Evolutionary conservation across 2,888 invertebrate species (phyloP), one percentile per base, ranked within the genome.

Genomic region (Aleiodes alternator): DNA sequence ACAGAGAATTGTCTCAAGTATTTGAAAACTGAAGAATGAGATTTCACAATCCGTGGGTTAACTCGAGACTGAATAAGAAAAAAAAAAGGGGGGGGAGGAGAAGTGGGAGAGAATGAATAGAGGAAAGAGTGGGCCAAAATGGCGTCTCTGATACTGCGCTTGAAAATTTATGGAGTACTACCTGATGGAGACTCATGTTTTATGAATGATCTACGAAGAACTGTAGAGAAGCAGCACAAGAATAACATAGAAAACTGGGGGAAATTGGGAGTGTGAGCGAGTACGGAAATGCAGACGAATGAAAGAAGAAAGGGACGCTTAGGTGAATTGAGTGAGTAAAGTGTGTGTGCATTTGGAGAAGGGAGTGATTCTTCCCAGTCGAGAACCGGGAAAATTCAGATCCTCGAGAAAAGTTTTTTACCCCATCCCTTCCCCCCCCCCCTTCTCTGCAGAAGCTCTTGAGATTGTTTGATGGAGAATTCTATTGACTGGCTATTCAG

Each of bases 141-240:
- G 81, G 80, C 79, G 80, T 76, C 72, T 53, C 57, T 57, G 57
- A 61, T 61, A 61, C 31, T 72, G 50, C 16, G 81, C 81, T 84
- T 81, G 83, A 81, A 86, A 86, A 86, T 87, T 85, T 85, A 86
- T 86, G 78, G 82, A 84, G 77, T 81, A 80, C 80, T 78, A 81
- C 73, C 81, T 82, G 83, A 86, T 84, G 81, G 84, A 84, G 82
- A 80, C 85, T 87, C 86, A 86, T 87, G 86, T 85, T 86, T 87
- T 86, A 87, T 85, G 84, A 86, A 86, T 84, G 84, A 85, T 82
- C 78, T 23, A 81, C 69, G 73, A 77, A 76, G 71, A 73, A 73
- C 51, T 61, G 73, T 57, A 12, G 43, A 34, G 34, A 12, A n/a
- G 66, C 31, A n/a, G 66, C 31, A 12, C 48, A 66, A 43, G 55